Evolutionary conservation across 2,113 vertebrate genomes (phyloP).

Genomic region (Oreochromis spilurus): DNA sequence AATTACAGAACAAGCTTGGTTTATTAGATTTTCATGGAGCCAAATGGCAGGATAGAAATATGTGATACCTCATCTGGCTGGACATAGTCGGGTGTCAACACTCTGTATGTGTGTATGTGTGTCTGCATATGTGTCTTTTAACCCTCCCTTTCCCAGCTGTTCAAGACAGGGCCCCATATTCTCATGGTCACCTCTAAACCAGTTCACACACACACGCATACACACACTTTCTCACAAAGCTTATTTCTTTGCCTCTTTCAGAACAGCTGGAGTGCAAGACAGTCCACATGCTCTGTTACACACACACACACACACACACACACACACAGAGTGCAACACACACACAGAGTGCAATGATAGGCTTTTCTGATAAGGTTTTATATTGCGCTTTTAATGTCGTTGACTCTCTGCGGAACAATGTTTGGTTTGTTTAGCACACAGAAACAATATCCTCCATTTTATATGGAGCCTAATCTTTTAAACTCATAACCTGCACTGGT

Average conservation of each 20-base stretch:
- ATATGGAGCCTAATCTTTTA: constrained; percentile 38
- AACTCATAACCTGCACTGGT: constrained; percentile 24
- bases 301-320: neutral
- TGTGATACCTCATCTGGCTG: constrained; percentile 10
- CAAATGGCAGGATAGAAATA: neutral
- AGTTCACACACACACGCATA: neutral
- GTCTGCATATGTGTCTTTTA: neutral
- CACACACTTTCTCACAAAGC: neutral
- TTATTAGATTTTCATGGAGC: constrained; percentile 21
- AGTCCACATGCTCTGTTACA: neutral
- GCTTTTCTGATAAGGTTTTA: constrained; percentile 44
- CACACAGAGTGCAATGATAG: neutral
- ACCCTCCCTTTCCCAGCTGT: constrained; percentile 34
- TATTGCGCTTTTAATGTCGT: constrained; percentile 37
- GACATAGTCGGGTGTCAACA: constrained; percentile 14
- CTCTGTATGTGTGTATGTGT: neutral
- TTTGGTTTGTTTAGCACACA: constrained; percentile 32
- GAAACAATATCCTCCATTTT: constrained; percentile 39
- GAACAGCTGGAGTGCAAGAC: constrained; percentile 41
- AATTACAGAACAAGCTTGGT: constrained; percentile 21
- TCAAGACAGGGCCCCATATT: constrained; percentile 41
- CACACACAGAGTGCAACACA: neutral
- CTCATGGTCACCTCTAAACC: constrained; percentile 28
- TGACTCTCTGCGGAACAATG: constrained; percentile 35
- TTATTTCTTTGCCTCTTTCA: neutral